phyloP scores from a whole-genome alignment of 2,797 vertebrate species.

The Hybognathus amarus region DNA sequence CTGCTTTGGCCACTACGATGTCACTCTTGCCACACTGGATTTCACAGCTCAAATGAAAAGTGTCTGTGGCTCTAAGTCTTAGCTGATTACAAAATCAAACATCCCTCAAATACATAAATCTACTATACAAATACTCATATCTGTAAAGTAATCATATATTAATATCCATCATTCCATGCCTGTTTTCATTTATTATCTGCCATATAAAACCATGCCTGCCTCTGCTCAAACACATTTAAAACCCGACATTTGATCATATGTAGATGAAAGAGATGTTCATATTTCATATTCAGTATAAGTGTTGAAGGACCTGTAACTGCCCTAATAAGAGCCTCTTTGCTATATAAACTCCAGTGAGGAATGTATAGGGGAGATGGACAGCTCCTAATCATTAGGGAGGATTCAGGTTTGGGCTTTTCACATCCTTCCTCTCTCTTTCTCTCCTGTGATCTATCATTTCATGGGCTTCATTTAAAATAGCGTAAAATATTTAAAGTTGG shows the following conservation, averaged over 20 bases:
- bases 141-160: background rate
- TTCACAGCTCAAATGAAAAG: background rate
- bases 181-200: background rate
- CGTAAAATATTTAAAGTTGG: conserved; percentile 84
- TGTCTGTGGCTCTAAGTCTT: background rate
- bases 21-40: conserved; percentile 43
- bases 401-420: conserved; percentile 60
- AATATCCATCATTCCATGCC: background rate
- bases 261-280: conserved; percentile 9
- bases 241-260: background rate
- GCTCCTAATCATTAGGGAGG: conserved; percentile 64
- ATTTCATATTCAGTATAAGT: conserved; percentile 28
- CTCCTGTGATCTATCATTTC: conserved; percentile 83
- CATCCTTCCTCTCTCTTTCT: conserved; percentile 34
- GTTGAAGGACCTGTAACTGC: conserved; percentile 44
- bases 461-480: conserved; percentile 83
- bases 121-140: background rate
- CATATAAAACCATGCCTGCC: background rate
- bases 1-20: too few relatives aligned
- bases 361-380: conserved; percentile 69
- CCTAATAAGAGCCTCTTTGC: conserved; percentile 56
- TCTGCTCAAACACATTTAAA: background rate
- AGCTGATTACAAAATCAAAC: background rate
- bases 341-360: conserved; percentile 62
- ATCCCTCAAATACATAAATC: background rate